phyloP scores from a whole-genome alignment of 2,888 invertebrate species.

The Drosophila pseudotalamancana region DNA sequence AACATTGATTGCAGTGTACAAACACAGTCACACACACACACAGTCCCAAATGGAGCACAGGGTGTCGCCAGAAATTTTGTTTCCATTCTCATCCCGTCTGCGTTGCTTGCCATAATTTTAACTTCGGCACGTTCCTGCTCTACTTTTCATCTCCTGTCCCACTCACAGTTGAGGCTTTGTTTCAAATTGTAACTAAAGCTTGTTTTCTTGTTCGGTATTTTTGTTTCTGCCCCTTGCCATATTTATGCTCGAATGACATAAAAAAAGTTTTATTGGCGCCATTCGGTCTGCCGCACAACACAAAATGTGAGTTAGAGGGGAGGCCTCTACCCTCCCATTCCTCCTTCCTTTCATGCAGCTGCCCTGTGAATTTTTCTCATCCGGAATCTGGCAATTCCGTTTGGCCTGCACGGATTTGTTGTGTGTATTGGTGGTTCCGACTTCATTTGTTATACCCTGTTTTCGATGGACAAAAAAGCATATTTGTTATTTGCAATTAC shows the following conservation, averaged over 20 bases:
- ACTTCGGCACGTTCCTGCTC: slow-evolving; percentile 41
- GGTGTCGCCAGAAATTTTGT: slow-evolving; percentile 3
- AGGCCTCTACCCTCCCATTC: neutral
- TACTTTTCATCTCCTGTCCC: slow-evolving; percentile 15
- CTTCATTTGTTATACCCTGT: slow-evolving; percentile 24
- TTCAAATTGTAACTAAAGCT: slow-evolving; percentile 35
- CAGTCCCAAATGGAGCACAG: neutral
- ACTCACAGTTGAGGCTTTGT: slow-evolving; percentile 29
- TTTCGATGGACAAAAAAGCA: no score
- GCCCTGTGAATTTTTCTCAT: neutral
- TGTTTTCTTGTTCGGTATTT: slow-evolving; percentile 24
- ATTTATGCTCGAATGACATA: slow-evolving; percentile 28
- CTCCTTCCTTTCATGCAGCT: neutral
- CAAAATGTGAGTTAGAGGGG: slow-evolving; percentile 43
- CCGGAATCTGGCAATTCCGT: neutral
- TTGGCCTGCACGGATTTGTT: neutral
- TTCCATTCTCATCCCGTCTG: neutral
- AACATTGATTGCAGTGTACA: slow-evolving; percentile 28
- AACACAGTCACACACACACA: slow-evolving; percentile 4
- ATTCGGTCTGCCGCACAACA: slow-evolving; percentile 67
- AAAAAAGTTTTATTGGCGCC: slow-evolving; percentile 77
- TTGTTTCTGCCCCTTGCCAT: neutral
- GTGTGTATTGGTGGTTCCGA: slow-evolving; percentile 5
- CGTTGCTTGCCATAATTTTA: slow-evolving; percentile 31
- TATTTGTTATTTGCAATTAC: no score